These are phyloP conservation scores for Kryptolebias marmoratus DNA, from an alignment of 2,113 vertebrate species.

Conservation along the genomic window DNA sequence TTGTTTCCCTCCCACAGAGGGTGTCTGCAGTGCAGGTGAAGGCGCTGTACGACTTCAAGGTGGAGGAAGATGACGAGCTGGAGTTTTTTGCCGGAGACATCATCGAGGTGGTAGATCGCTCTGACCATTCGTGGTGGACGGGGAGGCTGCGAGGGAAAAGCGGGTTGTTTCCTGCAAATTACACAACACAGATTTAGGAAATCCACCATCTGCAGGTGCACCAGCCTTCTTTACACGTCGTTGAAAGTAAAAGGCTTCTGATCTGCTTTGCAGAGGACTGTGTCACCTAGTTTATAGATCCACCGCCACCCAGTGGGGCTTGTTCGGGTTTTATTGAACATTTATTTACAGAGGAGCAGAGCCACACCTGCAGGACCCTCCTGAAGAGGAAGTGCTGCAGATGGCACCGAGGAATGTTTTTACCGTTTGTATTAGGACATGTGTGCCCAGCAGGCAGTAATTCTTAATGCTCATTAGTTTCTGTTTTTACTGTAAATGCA, in stretches of 20 bases:
- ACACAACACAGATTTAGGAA: slow-evolving; percentile 76
- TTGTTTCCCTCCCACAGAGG: slow-evolving; percentile 42
- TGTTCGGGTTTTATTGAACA: slow-evolving; percentile 8
- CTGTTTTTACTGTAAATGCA: slow-evolving; percentile 20
- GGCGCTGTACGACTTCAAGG: slow-evolving; percentile 90
- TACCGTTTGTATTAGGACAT: neutral
- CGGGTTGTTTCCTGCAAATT: slow-evolving; percentile 94
- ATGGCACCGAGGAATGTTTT: neutral
- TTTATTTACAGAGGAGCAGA: slow-evolving; percentile 5
- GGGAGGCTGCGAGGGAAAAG: slow-evolving; percentile 84
- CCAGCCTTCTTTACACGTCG: neutral
- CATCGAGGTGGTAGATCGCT: slow-evolving; percentile 90
- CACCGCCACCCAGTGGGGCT: neutral
- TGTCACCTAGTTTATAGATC: neutral
- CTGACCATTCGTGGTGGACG: slow-evolving; percentile 90
- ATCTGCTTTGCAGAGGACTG: slow-evolving; percentile 5
- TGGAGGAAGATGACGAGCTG: slow-evolving; percentile 89
- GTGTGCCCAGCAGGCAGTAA: slow-evolving; percentile 2
- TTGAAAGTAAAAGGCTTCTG: slow-evolving; percentile 4
- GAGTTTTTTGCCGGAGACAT: slow-evolving; percentile 87
- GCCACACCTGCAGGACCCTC: neutral
- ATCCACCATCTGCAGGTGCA: neutral
- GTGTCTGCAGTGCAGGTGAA: slow-evolving; percentile 75
- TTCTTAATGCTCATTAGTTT: slow-evolving; percentile 16
- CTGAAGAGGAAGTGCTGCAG: slow-evolving; percentile 16